Conservation (phyloP, 2,888 invertebrate species). For the Kryphioiulus occultus region DNA sequence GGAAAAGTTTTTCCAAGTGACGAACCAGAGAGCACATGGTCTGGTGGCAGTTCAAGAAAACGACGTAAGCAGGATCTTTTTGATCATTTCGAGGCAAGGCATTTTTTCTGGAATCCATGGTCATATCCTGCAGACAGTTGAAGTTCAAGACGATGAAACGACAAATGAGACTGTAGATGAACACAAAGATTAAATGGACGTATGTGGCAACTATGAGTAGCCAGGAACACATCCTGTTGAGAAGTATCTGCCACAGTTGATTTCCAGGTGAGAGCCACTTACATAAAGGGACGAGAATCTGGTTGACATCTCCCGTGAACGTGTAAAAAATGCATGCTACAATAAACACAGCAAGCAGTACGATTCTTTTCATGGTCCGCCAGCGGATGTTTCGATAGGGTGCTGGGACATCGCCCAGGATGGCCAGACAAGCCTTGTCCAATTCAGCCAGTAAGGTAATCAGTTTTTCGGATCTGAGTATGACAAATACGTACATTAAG, state of each 20-base stretch:
- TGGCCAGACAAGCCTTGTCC: background rate
- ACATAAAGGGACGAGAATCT: background rate
- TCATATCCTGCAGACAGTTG: background rate
- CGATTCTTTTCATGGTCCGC: background rate
- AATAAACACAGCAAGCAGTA: background rate
- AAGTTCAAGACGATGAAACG: background rate
- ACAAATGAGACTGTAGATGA: background rate
- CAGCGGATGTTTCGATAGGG: background rate
- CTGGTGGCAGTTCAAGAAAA: constrained; percentile 3
- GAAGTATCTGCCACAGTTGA: background rate
- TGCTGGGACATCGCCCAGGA: background rate
- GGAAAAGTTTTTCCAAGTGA: background rate
- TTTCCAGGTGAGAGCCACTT: background rate
- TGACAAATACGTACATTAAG: background rate
- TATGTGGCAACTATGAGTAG: background rate
- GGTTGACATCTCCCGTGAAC: background rate
- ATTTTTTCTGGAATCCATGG: background rate
- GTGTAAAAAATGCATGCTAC: background rate
- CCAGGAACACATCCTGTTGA: background rate
- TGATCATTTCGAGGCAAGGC: background rate
- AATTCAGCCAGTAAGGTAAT: background rate
- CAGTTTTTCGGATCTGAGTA: background rate
- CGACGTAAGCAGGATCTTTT: background rate
- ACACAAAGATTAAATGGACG: background rate
- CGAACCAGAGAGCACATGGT: background rate